phyloP scores from a whole-genome alignment of 2,888 invertebrate genomes.

The Unio delphinus region DNA sequence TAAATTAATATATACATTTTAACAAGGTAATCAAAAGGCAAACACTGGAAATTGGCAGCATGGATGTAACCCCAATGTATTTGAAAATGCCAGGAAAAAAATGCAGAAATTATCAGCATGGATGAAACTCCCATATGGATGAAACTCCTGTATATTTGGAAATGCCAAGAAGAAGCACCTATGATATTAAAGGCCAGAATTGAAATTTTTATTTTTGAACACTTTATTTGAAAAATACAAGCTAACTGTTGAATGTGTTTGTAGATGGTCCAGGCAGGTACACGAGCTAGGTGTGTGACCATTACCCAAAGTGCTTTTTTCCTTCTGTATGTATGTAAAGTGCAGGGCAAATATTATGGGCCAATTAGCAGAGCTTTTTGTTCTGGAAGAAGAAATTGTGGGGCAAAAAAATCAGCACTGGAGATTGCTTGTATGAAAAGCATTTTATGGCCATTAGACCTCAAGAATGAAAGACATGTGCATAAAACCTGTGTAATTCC shows the following conservation, averaged over 20 bases:
- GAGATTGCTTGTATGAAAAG: constrained; percentile 14
- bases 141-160: constrained; percentile 21
- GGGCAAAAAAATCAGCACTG: neutral
- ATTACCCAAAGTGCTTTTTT: constrained; percentile 8
- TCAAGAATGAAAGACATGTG: neutral
- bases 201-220: neutral
- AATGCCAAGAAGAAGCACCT: constrained; percentile 14
- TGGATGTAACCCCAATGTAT: too few species aligned
- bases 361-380: constrained; percentile 6
- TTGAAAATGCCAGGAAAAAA: too few species aligned
- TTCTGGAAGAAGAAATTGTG: constrained; percentile 11
- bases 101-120: constrained; percentile 10
- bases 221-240: constrained; percentile 3
- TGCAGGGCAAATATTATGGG: constrained; percentile 11
- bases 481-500: constrained; percentile 11
- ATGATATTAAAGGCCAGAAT: neutral
- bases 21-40: too few species aligned
- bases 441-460: constrained; percentile 11
- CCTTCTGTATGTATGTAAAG: constrained; percentile 12
- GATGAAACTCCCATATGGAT: constrained; percentile 16
- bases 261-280: constrained; percentile 16
- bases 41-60: constrained; percentile 3
- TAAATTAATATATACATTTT: too few species aligned
- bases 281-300: constrained; percentile 8
- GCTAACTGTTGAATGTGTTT: constrained; percentile 1